Evolutionary conservation across 2,113 vertebrate species (phyloP).

Genomic region (Pica pica): DNA sequence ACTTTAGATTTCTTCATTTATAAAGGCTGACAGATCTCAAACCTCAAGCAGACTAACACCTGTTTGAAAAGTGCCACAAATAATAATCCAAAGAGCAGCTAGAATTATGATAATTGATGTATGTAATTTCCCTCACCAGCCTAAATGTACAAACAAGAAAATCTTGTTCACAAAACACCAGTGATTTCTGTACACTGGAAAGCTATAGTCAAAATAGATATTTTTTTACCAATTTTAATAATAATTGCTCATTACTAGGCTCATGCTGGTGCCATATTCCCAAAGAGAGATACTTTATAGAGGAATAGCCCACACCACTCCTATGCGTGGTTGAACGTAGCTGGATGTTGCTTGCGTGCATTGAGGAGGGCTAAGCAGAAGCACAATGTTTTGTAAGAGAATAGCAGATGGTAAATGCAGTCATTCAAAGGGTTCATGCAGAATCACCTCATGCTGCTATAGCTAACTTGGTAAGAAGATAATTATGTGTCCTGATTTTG

Average conservation of each 20-base stretch:
- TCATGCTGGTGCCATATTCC: not conserved
- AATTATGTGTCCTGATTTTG: constrained; percentile 18
- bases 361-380: not conserved
- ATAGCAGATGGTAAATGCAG: constrained; percentile 28
- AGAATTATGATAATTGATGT: not conserved
- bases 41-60: not conserved
- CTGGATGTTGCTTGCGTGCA: rapidly evolving
- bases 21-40: not conserved
- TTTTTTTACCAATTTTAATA: not conserved
- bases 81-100: not conserved
- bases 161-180: not conserved
- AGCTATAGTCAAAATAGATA: not conserved
- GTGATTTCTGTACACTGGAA: not conserved
- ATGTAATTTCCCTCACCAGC: not conserved
- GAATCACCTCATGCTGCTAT: not conserved
- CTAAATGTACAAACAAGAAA: not conserved
- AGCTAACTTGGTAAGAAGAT: not conserved
- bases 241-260: not conserved
- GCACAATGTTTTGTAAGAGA: not conserved
- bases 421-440: not conserved
- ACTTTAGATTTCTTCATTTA: not conserved
- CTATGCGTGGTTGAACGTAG: not conserved
- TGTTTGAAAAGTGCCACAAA: not conserved
- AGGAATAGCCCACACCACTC: not conserved
- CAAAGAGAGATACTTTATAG: not conserved